Conservation (phyloP, 2,113 vertebrate genomes). For the Calonectris borealis region DNA sequence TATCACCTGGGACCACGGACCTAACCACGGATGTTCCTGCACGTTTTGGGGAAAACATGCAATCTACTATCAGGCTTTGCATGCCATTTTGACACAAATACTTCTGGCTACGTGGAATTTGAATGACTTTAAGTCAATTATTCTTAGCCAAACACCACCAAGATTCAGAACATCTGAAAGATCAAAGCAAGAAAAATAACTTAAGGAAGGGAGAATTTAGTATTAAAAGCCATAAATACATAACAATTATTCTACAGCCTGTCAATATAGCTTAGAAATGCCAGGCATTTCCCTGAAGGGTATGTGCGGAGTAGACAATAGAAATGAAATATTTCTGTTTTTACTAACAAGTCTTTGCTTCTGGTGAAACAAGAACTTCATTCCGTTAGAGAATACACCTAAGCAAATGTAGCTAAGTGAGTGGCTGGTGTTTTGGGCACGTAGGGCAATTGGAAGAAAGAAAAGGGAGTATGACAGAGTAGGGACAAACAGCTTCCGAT, state of each 20-base stretch:
- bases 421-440: background rate
- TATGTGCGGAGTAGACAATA: background rate
- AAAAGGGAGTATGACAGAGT: background rate
- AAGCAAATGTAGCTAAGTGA: background rate
- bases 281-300: background rate
- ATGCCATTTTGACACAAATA: background rate
- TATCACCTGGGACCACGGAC: background rate
- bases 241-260: background rate
- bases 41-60: background rate
- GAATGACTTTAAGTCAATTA: background rate
- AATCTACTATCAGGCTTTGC: background rate
- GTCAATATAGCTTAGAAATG: background rate
- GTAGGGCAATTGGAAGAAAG: background rate
- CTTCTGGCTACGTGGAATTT: background rate
- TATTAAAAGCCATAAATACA: background rate
- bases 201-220: background rate
- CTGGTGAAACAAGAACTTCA: background rate
- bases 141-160: background rate
- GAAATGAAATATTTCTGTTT: background rate
- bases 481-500: background rate
- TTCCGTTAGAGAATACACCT: background rate
- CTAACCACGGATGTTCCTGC: background rate
- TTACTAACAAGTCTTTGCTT: background rate
- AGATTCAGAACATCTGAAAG: background rate
- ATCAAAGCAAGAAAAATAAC: background rate